Evolutionary conservation across 2,797 vertebrate species (phyloP).

Genomic region (Siniperca obscura): DNA sequence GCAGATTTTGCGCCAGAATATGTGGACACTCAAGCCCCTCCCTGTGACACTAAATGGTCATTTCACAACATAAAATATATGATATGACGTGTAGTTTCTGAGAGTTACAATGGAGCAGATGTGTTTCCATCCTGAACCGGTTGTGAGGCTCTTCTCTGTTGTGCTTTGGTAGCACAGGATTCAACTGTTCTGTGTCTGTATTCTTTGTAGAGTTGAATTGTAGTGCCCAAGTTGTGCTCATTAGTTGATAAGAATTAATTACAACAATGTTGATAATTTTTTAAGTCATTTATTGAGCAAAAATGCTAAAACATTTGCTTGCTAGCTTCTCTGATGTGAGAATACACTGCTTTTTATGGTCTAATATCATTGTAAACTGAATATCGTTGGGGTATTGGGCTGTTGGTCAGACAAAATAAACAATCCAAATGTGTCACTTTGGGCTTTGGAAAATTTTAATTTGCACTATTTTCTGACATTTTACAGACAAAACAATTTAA

Average conservation of each 20-base stretch:
- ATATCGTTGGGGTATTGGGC: background rate
- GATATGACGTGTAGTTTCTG: background rate
- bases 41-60: background rate
- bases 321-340: background rate
- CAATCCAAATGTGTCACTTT: background rate
- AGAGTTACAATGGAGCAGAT: background rate
- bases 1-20: conserved; percentile 10
- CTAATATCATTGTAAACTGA: background rate
- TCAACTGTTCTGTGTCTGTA: background rate
- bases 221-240: background rate
- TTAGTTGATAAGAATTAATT: too few species aligned
- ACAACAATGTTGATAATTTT: background rate
- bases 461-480: background rate
- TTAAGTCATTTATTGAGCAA: background rate
- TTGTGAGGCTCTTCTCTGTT: conserved; percentile 11
- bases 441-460: background rate
- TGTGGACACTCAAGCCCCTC: background rate
- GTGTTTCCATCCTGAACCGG: conserved; percentile 13
- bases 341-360: background rate
- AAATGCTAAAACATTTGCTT: background rate
- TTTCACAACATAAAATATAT: conserved; percentile 23
- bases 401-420: background rate
- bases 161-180: background rate
- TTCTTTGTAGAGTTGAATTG: background rate
- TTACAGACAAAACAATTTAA: background rate